Conservation (phyloP, 2,888 invertebrate genomes). For the Trachelus tabidus region DNA sequence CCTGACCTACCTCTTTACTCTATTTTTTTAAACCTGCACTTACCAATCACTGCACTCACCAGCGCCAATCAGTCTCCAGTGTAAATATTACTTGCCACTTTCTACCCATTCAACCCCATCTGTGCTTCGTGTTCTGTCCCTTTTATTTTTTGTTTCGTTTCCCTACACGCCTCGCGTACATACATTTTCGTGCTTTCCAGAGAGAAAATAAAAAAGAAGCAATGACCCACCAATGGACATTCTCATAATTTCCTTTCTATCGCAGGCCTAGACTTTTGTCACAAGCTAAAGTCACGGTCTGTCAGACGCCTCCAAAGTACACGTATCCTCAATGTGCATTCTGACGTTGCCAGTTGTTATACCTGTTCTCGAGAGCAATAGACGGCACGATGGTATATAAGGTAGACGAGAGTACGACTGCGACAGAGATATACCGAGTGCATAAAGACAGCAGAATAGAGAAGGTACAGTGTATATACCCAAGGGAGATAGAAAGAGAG, state of each 20-base stretch:
- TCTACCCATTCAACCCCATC: not conserved
- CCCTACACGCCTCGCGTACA: not conserved
- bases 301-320: not conserved
- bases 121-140: not conserved
- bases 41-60: not conserved
- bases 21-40: not conserved
- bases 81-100: not conserved
- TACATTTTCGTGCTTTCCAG: not conserved
- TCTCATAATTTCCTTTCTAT: not conserved
- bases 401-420: not conserved
- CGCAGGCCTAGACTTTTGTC: not conserved
- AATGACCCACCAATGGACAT: not conserved
- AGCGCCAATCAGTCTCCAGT: not conserved
- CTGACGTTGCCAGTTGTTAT: not conserved
- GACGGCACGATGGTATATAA: not conserved
- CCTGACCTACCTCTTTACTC: not conserved
- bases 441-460: not conserved
- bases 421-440: not conserved
- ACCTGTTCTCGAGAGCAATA: not conserved
- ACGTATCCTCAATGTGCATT: not conserved
- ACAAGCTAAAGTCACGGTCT: not conserved
- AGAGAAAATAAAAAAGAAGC: not conserved
- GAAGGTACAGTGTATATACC: not conserved
- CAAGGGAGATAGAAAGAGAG: not conserved
- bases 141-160: not conserved